Base-by-base conservation (phyloP, 2,113 vertebrate species). In the Fulica atra region DNA sequence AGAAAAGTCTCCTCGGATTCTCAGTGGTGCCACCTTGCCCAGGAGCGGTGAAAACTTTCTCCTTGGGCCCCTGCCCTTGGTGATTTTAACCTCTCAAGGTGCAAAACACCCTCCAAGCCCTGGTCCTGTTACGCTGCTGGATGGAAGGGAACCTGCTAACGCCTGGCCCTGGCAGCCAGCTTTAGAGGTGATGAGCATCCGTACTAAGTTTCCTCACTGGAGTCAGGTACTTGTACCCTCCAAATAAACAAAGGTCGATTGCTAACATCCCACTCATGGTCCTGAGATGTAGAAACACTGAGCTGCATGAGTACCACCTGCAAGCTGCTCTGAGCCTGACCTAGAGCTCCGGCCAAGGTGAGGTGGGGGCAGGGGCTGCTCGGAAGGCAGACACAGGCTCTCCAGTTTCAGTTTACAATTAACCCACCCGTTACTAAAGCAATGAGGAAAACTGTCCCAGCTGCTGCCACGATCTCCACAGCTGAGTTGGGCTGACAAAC, bases 1-100 rank as follows among this genome's bases (percentile, higher is more conserved):
- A 97, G 97, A 96, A 97, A 94, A 85, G 81, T 98, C 96, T 96
- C 92, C 86, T 53, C 1, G 0, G 40, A 38, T 85, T 94, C 89
- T 66, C 82, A 73, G 50, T 4, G 59, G 85, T 69, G 79, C 93
- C 92, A 91, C 93, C 80, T 84, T 79, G 61, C 40, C 83, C 88
- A 54, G 83, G 66, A 92, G 77, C 7, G 61, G 10, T 25, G 71
- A 72, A 71, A 93, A 86, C 57, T 88, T 78, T 40, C 88, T 64
- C 82, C 79, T 89, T 25, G 65, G 66, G 86, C 74, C 71, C 35
- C 51, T 70, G 7, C 57, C 42, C 50, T 69, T 13, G 60, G 61
- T 3, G 9, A 86, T 64, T 74, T 66, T 11, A 72, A 38, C 73
- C 61, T 48, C 68, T 53, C 72, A 10, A 59, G 76, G 31, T 28